Evolutionary conservation across 2,113 vertebrate genomes (phyloP).

Genomic region (Theristicus caerulescens): DNA sequence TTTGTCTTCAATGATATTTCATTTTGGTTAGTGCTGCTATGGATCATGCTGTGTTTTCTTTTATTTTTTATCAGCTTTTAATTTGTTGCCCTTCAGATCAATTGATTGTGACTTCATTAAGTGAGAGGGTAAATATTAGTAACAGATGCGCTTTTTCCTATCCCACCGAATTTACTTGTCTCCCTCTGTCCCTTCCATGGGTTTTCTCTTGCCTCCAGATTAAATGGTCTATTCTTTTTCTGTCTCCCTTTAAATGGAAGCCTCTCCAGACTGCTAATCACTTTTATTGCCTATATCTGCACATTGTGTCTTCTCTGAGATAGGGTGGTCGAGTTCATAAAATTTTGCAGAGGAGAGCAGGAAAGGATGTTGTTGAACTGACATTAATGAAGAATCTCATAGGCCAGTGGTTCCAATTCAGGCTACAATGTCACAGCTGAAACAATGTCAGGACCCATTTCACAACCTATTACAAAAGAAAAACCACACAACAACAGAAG

Average conservation of each 20-base stretch:
- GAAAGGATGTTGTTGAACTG: neutral
- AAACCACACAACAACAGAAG: slow-evolving; percentile 12
- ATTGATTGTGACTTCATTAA: slow-evolving; percentile 31
- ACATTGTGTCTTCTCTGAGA: neutral
- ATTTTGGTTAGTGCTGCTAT: neutral
- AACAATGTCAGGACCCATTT: slow-evolving; percentile 53
- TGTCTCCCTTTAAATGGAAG: neutral
- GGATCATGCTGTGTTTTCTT: neutral
- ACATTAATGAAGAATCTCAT: slow-evolving; percentile 31
- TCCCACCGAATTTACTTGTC: neutral
- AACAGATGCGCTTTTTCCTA: neutral
- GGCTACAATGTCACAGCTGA: slow-evolving; percentile 11
- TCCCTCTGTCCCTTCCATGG: neutral
- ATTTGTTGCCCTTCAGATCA: neutral
- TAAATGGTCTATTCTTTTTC: neutral
- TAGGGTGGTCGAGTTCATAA: neutral
- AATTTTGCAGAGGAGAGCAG: neutral
- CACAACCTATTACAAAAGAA: slow-evolving; percentile 33
- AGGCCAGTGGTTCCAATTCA: slow-evolving; percentile 20
- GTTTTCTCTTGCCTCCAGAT: neutral
- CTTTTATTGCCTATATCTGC: slow-evolving; percentile 3
- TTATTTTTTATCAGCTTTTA: slow-evolving; percentile 12
- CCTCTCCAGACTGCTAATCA: neutral
- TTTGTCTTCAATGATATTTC: slow-evolving; percentile 23
- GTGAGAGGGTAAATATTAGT: slow-evolving; percentile 5